phyloP scores from a whole-genome alignment of 2,888 invertebrate species.

The Patella caerulea region DNA sequence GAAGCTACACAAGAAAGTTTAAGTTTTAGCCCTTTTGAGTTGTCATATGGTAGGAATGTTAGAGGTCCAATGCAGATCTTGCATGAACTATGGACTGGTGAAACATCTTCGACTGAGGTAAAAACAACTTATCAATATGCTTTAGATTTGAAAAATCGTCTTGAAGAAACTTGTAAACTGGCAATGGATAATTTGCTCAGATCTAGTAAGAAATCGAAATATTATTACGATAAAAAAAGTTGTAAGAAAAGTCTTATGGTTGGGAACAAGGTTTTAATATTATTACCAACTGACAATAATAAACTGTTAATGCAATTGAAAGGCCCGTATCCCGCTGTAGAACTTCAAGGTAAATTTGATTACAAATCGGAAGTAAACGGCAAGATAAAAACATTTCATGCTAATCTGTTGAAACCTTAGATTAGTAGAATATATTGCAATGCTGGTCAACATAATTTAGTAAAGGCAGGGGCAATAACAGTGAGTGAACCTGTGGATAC shows the following conservation, averaged over 20 bases:
- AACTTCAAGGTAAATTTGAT: constrained; percentile 1
- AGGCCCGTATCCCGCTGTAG: constrained; percentile 22
- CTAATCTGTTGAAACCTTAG: not conserved
- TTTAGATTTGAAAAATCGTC: constrained; percentile 18
- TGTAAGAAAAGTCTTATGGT: constrained; percentile 20
- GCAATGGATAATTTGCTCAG: constrained; percentile 27
- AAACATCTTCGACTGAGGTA: constrained; percentile 7
- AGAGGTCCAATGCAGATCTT: constrained; percentile 30
- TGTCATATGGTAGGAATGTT: constrained; percentile 29
- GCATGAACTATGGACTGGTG: constrained; percentile 16
- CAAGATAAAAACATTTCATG: constrained; percentile 1
- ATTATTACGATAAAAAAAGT: constrained; percentile 31
- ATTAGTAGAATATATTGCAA: not conserved
- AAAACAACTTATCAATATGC: constrained; percentile 16
- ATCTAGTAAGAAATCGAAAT: constrained; percentile 14
- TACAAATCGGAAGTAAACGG: not conserved
- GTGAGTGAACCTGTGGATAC: not conserved
- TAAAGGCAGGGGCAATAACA: not conserved
- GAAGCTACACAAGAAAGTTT: constrained; percentile 30
- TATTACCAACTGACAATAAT: constrained; percentile 34
- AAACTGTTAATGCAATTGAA: constrained; percentile 35
- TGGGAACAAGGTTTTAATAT: constrained; percentile 35
- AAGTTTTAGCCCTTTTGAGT: constrained; percentile 34
- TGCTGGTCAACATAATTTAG: not conserved
- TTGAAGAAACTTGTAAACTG: constrained; percentile 25